Evolutionary conservation across 1,140 invertebrate genomes (phyloP).

Genomic region (Zeugodacus cucurbitae): DNA sequence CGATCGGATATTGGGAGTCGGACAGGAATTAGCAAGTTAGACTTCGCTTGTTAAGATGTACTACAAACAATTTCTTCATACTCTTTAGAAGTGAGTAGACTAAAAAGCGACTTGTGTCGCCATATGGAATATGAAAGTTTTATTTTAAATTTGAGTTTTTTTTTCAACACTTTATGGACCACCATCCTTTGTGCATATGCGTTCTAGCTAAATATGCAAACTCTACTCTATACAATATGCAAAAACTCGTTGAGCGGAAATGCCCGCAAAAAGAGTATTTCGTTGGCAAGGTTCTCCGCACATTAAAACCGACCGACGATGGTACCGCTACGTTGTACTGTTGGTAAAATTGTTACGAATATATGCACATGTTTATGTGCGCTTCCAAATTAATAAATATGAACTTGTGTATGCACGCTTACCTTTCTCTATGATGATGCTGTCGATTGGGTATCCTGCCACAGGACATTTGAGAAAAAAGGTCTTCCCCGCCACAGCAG

Average conservation of each 20-base stretch:
- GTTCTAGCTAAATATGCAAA: neutral
- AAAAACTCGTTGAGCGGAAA: neutral
- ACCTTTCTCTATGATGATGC: conserved; percentile 77
- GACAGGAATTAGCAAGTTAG: no score
- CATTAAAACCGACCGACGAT: neutral
- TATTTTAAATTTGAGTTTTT: no score
- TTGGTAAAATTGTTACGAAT: neutral
- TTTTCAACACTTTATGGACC: neutral
- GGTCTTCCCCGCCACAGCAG: conserved; percentile 75
- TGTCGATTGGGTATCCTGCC: conserved; percentile 77
- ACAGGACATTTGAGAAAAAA: conserved; percentile 77
- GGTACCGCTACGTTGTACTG: neutral
- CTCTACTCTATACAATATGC: neutral
- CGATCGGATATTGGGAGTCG: no score
- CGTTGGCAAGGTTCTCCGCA: neutral
- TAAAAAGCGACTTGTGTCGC: no score
- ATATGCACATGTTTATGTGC: neutral
- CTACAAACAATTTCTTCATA: no score
- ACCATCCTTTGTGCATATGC: neutral
- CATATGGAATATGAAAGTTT: no score
- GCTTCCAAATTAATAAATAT: neutral
- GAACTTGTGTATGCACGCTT: conserved; percentile 47
- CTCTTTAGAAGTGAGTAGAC: no score
- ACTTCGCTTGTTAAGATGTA: no score
- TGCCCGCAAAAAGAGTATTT: neutral